phyloP scores from a whole-genome alignment of 2,113 vertebrate species.

The Aleadryas rufinucha region DNA sequence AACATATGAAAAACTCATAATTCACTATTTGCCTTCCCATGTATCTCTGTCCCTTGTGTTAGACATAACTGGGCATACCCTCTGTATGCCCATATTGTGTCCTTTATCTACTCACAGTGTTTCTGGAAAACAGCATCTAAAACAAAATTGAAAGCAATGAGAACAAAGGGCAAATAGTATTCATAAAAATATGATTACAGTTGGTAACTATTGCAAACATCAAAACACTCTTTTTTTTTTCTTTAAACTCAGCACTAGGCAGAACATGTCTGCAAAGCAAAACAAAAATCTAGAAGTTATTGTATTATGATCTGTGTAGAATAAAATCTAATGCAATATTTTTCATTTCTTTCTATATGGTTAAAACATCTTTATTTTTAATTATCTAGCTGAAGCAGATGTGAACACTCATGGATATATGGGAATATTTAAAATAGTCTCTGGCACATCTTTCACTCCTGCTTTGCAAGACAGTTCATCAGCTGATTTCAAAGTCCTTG shows the following conservation, averaged over 20 bases:
- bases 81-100: not conserved
- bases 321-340: not conserved
- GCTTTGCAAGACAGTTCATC: conserved; percentile 68
- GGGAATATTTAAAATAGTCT: conserved; percentile 70
- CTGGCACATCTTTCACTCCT: conserved; percentile 63
- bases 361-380: not conserved
- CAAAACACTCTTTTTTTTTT: not conserved
- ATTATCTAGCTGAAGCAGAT: conserved; percentile 19
- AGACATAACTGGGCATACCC: not conserved
- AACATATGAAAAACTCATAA: not conserved
- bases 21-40: not conserved
- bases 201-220: not conserved
- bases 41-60: not conserved
- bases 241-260: not conserved
- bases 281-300: not conserved
- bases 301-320: not conserved
- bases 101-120: not conserved
- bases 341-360: not conserved
- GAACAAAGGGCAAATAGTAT: not conserved
- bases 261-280: not conserved
- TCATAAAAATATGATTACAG: not conserved
- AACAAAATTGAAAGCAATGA: not conserved
- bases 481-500: conserved; percentile 75
- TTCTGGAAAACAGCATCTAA: not conserved
- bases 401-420: not conserved